Conservation (phyloP, 2,888 invertebrate genomes). For the Macrosoma leucophasiata region DNA sequence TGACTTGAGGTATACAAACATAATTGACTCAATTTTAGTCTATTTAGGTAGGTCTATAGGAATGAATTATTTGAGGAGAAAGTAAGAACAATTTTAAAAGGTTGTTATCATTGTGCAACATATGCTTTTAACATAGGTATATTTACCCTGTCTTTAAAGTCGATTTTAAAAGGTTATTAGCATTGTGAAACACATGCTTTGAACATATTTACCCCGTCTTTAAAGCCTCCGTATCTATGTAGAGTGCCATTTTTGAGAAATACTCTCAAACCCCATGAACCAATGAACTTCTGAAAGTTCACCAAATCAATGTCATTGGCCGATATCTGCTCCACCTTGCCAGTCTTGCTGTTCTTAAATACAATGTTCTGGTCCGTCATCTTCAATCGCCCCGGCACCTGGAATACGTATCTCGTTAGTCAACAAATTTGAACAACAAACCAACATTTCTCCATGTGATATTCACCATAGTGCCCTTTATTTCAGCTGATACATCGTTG, state of each 20-base stretch:
- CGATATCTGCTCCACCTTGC: constrained; percentile 94
- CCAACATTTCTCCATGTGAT: constrained; percentile 5
- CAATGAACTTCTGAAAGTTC: constrained; percentile 94
- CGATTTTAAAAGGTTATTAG: no score
- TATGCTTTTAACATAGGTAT: no score
- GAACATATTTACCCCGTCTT: constrained; percentile 81
- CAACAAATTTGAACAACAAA: constrained; percentile 28
- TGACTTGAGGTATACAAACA: no score
- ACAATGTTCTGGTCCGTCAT: constrained; percentile 92
- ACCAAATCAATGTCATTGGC: constrained; percentile 91
- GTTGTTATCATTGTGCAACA: no score
- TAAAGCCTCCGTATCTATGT: constrained; percentile 95
- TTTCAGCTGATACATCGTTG: constrained; percentile 87
- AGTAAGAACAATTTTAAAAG: no score
- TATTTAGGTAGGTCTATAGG: no score
- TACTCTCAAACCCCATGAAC: constrained; percentile 91
- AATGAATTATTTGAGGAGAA: no score
- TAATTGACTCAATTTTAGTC: no score
- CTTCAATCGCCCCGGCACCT: constrained; percentile 95
- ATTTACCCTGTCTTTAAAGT: no score
- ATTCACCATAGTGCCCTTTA: constrained; percentile 90
- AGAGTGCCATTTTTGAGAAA: constrained; percentile 92
- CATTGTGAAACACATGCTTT: no score
- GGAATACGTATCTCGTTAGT: constrained; percentile 27
- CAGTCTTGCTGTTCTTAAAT: constrained; percentile 97